Evolutionary conservation across 1,140 invertebrate genomes (phyloP).

Genomic region (Chelonus insularis): DNA sequence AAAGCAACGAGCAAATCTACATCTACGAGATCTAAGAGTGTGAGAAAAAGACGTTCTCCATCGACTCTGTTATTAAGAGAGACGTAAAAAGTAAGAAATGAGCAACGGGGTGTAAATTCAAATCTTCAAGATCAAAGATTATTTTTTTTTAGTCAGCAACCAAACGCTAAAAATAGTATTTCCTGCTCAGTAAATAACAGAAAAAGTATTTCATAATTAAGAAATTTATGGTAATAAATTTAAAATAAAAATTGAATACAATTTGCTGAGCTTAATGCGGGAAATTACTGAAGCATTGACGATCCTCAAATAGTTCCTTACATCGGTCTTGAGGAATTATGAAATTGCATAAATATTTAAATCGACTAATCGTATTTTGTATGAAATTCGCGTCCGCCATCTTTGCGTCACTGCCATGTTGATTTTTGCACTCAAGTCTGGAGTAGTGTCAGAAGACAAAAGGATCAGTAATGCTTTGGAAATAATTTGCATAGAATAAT

Average conservation of each 20-base stretch:
- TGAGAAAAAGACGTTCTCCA: neutral
- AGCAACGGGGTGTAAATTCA: too few species aligned
- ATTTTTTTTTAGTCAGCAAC: neutral
- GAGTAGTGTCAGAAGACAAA: neutral
- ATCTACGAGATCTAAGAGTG: neutral
- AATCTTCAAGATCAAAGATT: neutral
- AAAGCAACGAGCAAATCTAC: neutral
- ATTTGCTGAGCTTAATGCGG: too few species aligned
- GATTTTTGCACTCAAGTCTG: conserved; percentile 42
- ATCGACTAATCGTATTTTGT: conserved; percentile 25
- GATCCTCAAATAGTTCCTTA: too few species aligned
- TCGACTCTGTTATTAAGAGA: neutral
- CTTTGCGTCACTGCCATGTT: conserved; percentile 53
- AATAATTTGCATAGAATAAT: neutral
- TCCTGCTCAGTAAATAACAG: too few species aligned
- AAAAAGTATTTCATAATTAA: too few species aligned
- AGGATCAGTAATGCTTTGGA: conserved; percentile 14
- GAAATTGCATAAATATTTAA: conserved; percentile 26
- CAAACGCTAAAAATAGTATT: neutral
- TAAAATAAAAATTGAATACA: too few species aligned
- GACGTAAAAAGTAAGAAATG: neutral
- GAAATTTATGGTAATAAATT: too few species aligned
- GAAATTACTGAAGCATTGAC: too few species aligned
- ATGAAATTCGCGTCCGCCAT: conserved; percentile 41
- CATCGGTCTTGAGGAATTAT: neutral